A percentile compares a stretch with the other conserved stretches of the same genome.
Conservation (phyloP, 2,797 vertebrate genomes). For the Hyperoplus lanceolatus region DNA sequence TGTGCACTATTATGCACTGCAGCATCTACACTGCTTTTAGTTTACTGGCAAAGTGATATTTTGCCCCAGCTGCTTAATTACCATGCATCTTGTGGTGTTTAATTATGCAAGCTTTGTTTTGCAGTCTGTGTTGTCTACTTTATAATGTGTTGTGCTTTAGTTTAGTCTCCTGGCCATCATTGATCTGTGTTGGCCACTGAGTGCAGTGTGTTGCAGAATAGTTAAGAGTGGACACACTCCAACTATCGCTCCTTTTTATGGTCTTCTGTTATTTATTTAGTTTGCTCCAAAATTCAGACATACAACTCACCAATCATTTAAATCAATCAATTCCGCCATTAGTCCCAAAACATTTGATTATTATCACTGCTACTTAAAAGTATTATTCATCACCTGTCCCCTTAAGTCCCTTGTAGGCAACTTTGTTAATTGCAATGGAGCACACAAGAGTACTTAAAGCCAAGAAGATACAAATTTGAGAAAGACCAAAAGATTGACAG, state of each 20-base stretch:
- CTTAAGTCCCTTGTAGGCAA: not conserved
- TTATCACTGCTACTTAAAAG: not conserved
- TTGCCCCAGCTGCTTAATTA: slow-evolving; percentile 45
- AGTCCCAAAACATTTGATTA: not conserved
- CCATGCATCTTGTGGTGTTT: slow-evolving; percentile 51
- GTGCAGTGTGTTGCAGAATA: slow-evolving; percentile 34
- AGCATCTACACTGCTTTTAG: slow-evolving; percentile 15
- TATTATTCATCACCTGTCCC: not conserved
- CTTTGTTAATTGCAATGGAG: not conserved
- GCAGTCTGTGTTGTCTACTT: slow-evolving; percentile 42
- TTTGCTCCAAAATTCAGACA: not conserved
- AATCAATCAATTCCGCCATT: not conserved
- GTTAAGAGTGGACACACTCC: slow-evolving; percentile 9
- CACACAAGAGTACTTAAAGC: not conserved
- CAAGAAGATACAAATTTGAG: not conserved
- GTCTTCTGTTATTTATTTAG: not conserved
- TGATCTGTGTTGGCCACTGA: slow-evolving; percentile 50
- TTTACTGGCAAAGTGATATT: slow-evolving; percentile 46
- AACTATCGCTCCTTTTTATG: not conserved
- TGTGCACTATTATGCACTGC: slow-evolving; percentile 16
- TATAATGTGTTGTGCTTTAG: slow-evolving; percentile 36
- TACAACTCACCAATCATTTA: not conserved
- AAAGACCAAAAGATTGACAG: not conserved
- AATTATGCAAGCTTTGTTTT: slow-evolving; percentile 50
- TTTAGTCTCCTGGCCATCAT: slow-evolving; percentile 34